phyloP scores from a whole-genome alignment of 2,113 vertebrate species.

The Paracanthobrama guichenoti region DNA sequence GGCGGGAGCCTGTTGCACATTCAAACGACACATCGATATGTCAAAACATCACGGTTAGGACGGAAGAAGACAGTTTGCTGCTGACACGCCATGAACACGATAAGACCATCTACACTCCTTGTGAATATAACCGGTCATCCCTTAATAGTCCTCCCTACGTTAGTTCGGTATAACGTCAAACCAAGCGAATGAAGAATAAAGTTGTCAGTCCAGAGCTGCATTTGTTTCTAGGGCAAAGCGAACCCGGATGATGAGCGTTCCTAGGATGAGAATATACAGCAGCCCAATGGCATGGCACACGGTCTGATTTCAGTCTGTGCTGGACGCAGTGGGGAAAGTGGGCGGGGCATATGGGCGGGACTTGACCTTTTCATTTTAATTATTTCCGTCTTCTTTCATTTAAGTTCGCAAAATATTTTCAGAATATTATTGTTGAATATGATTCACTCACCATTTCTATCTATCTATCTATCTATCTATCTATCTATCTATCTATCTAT shows the following conservation, averaged over 20 bases:
- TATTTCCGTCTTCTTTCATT: not conserved
- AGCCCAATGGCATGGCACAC: conserved; percentile 43
- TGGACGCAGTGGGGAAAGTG: conserved; percentile 20
- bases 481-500: conserved; percentile 14
- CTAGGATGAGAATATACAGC: conserved; percentile 34
- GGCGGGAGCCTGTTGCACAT: conserved; percentile 35
- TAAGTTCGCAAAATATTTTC: not conserved
- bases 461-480: conserved; percentile 20
- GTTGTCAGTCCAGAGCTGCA: not conserved
- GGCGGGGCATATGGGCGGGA: conserved; percentile 51
- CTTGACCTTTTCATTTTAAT: not conserved
- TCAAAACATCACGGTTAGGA: not conserved
- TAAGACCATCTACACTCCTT: not conserved
- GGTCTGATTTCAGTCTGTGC: conserved; percentile 36
- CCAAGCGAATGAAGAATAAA: not conserved
- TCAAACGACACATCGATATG: not conserved
- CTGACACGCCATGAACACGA: conserved; percentile 8
- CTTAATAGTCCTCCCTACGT: not conserved
- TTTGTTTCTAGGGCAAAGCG: not conserved
- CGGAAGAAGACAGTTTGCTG: conserved; percentile 2
- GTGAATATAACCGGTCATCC: not conserved
- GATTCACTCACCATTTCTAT: not conserved
- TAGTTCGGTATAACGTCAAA: not conserved
- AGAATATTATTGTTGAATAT: not conserved
- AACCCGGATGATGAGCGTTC: not conserved